Base-by-base conservation (phyloP, 1,140 invertebrate species). In the Cyclina sinensis region DNA sequence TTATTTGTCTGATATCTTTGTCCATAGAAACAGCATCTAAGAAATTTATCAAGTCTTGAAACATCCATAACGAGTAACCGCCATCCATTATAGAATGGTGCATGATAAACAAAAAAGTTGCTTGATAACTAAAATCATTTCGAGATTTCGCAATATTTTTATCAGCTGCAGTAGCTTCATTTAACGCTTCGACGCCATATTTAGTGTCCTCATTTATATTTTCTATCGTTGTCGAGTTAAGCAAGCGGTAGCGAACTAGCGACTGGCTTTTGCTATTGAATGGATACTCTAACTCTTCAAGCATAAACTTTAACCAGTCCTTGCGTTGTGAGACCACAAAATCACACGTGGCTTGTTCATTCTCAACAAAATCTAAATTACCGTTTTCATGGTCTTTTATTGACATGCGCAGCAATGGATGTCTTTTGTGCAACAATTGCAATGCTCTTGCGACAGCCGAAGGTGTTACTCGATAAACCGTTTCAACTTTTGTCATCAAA, bases 31-130 rank as follows among this genome's bases (percentile, higher is more conserved):
- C 43, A 32, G 84, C 84, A 37, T 86, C 84, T 30, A 86, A 14
- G 51, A 78, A 79, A 46, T 48, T 32, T 11, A 86, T 48, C 24
- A 78, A 86, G 0, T 86, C 84, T 62, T 86, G 84, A 48, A 86
- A 86, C 37, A 86, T 78, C 84, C 84, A 86, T n/a, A 86, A 39
- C 16, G 73, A 59, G 32, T 86, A 86, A 0, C 84, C 70, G 30
- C 84, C 84, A 27, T 86, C 84, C 84, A 86, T 86, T 37, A 86
- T 62, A 1, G 84, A 86, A 78, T 86, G 84, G 39, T 86, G 73
- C 30, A 65, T 54, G 5, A 86, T 65, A 59, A 86, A 86, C n/a
- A 86, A 12, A 65, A 86, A 86, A 0, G 51, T 78, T 4, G 74
- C 32, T 11, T 76, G 30, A 32, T 57, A 86, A n/a, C 32, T 11